Evolutionary conservation across 2,113 vertebrate species (phyloP), one percentile per base, ranked within the genome.

Genomic region (Madoqua kirkii): DNA sequence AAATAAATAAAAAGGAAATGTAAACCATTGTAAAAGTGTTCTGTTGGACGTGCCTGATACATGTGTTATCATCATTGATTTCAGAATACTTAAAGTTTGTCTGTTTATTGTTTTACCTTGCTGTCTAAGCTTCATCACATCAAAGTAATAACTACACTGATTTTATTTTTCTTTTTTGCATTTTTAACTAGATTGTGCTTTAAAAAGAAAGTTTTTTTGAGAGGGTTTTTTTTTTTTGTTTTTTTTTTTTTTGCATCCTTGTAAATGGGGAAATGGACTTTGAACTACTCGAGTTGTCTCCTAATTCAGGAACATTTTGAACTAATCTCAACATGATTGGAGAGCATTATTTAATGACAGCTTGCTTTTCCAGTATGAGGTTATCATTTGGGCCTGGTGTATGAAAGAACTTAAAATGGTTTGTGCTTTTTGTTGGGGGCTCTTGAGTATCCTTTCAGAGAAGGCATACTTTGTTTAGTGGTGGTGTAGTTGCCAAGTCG

Each of bases 1-100:
- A 99, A 99, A 99, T 99, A 99, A 99, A 99, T 98, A 99, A 99
- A 99, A 99, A 98, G 99, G 98, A 99, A 99, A 99, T 99, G 98
- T 99, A 99, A 99, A 98, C 99, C 97, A 98, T 97, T 96, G 94
- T 98, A 52, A 97, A 98, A 98, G 95, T 98, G 98, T 98, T 97
- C 98, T 98, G 98, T 99, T 96, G 97, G 96, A 92, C 99, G 97
- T 99, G 98, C 98, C 97, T 97, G 95, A 62, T 98, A 98, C 82
- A 91, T 98, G 97, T 97, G 89, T 94, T 86, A 96, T 93, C 23
- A 88, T 97, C 71, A 78, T 0, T 64, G 76, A 55, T 97, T 98
- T 98, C 67, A 89, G 9, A 59, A 78, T 67, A 76, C 90, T 93
- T 95, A 93, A 91, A 97, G 45, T 98, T 98, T 97, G 92, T 98